phyloP scores from a whole-genome alignment of 1,140 invertebrate genomes.

The Aphis craccivora region DNA sequence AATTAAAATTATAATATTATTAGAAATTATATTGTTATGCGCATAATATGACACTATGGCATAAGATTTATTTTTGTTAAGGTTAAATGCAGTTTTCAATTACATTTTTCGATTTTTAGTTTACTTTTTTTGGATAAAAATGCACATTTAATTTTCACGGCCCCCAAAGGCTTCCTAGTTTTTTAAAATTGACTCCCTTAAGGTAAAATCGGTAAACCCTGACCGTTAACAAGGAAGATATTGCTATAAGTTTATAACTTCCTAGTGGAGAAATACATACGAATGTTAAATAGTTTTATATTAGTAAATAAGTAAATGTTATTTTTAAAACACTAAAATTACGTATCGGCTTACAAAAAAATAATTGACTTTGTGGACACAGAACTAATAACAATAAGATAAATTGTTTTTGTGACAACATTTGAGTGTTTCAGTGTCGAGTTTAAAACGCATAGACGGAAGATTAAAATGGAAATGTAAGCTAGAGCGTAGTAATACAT shows the following conservation, averaged over 20 bases:
- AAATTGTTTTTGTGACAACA: neutral
- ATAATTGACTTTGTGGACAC: neutral
- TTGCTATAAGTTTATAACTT: too few relatives aligned
- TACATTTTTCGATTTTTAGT: neutral
- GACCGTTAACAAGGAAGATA: too few relatives aligned
- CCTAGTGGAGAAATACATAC: too few relatives aligned
- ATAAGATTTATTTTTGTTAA: too few relatives aligned
- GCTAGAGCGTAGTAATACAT: neutral
- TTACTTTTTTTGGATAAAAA: neutral
- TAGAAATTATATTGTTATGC: too few relatives aligned
- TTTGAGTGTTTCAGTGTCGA: neutral
- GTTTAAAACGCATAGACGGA: neutral
- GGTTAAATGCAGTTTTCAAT: neutral
- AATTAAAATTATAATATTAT: too few relatives aligned
- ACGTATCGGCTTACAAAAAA: neutral
- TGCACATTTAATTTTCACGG: neutral
- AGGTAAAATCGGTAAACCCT: neutral
- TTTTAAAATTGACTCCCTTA: too few relatives aligned
- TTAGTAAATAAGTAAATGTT: too few relatives aligned
- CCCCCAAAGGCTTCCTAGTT: neutral
- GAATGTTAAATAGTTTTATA: too few relatives aligned
- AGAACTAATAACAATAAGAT: neutral
- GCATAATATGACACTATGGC: too few relatives aligned
- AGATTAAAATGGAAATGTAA: neutral
- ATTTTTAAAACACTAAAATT: neutral